These are phyloP conservation scores for Hycleus phaleratus DNA, from an alignment of 1,140 invertebrate genomes.

Conservation along the genomic window DNA sequence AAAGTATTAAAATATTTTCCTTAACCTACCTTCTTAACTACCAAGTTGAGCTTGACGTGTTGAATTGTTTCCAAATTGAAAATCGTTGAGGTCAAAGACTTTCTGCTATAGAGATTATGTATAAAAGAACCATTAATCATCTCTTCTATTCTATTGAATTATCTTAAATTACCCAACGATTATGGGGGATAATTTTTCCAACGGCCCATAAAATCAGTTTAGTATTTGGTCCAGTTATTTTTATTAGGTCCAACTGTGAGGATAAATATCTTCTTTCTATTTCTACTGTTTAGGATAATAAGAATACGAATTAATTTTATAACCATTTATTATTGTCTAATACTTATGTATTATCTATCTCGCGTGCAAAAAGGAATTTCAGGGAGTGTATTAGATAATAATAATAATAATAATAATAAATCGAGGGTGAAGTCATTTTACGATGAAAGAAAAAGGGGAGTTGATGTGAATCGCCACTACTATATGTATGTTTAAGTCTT, in stretches of 20 bases:
- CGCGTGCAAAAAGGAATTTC: constrained; percentile 12
- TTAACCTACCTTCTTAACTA: too few species aligned
- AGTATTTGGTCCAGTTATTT: too few species aligned
- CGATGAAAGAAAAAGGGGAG: not conserved
- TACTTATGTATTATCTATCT: not conserved
- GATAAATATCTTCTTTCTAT: too few species aligned
- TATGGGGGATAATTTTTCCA: not conserved
- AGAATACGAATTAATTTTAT: constrained; percentile 9
- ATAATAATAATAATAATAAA: not conserved
- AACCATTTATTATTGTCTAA: constrained; percentile 19
- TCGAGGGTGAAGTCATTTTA: constrained; percentile 20
- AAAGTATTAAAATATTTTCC: not conserved
- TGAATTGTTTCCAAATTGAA: too few species aligned
- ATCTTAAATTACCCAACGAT: too few species aligned
- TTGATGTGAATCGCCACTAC: constrained; percentile 1
- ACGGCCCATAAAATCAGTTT: constrained; percentile 4
- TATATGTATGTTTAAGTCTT: not conserved
- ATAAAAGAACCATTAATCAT: too few species aligned
- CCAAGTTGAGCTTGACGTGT: too few species aligned
- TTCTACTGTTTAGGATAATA: too few species aligned
- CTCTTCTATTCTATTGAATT: too few species aligned
- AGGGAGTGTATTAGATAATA: constrained; percentile 18
- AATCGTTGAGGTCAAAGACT: too few species aligned
- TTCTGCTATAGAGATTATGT: too few species aligned
- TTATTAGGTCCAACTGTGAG: too few species aligned